These are phyloP conservation scores for Sylvilagus floridanus DNA, from an alignment of 2,797 vertebrate species.

Conservation along the genomic window DNA sequence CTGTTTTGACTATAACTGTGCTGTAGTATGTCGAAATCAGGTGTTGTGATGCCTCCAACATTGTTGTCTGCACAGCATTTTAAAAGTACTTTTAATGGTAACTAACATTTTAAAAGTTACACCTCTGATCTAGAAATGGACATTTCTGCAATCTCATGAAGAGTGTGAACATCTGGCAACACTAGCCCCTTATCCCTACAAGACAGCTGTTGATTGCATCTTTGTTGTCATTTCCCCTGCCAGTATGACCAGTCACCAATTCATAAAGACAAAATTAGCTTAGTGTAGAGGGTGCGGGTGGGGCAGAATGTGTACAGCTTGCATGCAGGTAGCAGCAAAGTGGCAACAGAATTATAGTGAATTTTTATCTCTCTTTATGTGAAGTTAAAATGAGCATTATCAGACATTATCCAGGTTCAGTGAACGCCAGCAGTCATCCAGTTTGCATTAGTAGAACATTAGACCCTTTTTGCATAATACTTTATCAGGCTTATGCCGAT, in stretches of 20 bases:
- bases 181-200: not conserved
- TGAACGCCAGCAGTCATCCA: not conserved
- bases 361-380: not conserved
- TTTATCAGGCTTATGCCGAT: not conserved
- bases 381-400: not conserved
- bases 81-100: no score
- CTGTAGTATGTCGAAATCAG: no score
- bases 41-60: not conserved
- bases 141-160: not conserved
- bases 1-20: no score
- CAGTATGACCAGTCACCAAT: not conserved
- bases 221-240: no score
- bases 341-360: not conserved
- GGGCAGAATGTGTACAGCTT: no score
- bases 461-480: not conserved
- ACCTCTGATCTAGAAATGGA: not conserved
- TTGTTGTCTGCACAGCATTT: not conserved
- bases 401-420: not conserved
- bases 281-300: not conserved
- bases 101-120: not conserved
- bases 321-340: not conserved
- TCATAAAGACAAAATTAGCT: conserved; percentile 10
- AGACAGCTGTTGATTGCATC: not conserved
- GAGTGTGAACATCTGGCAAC: not conserved
- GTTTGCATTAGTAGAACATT: not conserved